phyloP scores from a whole-genome alignment of 2,888 invertebrate genomes.

The Thyatira batis region DNA sequence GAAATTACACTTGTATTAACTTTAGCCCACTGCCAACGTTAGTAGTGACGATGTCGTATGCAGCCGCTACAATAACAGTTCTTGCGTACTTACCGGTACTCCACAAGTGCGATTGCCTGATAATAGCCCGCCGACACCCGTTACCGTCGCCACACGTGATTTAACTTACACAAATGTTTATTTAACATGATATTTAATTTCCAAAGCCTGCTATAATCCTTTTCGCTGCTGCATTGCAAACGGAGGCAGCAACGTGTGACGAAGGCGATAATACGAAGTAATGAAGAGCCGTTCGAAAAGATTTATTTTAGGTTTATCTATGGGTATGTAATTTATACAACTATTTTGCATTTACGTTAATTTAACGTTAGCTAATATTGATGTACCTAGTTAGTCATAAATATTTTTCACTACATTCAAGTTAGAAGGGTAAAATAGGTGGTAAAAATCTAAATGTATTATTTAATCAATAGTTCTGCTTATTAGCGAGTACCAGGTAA shows the following conservation, averaged over 20 bases:
- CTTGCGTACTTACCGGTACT: constrained; percentile 41
- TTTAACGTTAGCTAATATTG: background rate
- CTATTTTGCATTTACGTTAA: background rate
- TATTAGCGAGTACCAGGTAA: too few species aligned
- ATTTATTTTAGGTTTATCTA: constrained; percentile 3
- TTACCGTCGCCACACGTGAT: constrained; percentile 32
- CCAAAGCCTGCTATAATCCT: background rate
- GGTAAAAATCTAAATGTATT: too few species aligned
- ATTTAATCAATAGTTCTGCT: too few species aligned
- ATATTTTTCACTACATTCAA: too few species aligned
- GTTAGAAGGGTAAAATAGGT: too few species aligned
- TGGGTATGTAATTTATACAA: background rate
- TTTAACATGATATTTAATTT: constrained; percentile 35
- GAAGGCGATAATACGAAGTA: constrained; percentile 3
- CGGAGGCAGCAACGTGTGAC: background rate
- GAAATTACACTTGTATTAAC: background rate
- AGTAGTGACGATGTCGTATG: background rate
- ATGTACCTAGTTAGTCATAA: background rate
- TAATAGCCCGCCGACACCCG: constrained; percentile 38
- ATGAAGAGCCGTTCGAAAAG: background rate
- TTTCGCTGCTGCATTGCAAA: background rate
- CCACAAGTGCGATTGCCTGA: constrained; percentile 41
- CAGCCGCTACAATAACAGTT: constrained; percentile 40
- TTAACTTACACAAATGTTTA: constrained; percentile 34
- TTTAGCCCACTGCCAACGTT: background rate